These are phyloP conservation scores for Hyposmocoma kahamanoa DNA, from an alignment of 1,140 invertebrate genomes.

Conservation along the genomic window DNA sequence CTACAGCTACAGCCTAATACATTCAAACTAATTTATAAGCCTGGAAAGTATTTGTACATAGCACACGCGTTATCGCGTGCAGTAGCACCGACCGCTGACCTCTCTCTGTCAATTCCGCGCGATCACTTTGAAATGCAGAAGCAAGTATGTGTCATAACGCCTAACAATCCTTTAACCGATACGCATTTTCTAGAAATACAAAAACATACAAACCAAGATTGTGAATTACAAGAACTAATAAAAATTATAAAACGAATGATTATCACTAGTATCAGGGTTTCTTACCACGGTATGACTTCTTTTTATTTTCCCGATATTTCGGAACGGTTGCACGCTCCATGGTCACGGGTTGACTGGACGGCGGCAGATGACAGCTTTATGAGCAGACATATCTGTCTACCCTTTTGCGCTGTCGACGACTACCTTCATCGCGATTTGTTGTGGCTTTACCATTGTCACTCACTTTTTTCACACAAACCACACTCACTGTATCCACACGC, in stretches of 20 bases:
- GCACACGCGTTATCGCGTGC: slow-evolving; percentile 9
- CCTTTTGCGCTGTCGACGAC: neutral
- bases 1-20: slow-evolving; percentile 8
- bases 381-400: neutral
- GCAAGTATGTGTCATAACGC: neutral
- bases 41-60: slow-evolving; percentile 12
- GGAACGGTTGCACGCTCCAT: too few relatives aligned
- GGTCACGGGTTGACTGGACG: too few relatives aligned
- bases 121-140: neutral
- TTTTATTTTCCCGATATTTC: too few relatives aligned
- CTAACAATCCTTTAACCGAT: neutral
- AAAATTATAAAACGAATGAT: neutral
- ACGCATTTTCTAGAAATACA: slow-evolving; percentile 3
- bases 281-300: too few relatives aligned
- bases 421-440: too few relatives aligned
- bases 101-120: neutral
- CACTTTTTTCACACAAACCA: too few relatives aligned
- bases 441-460: too few relatives aligned
- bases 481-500: too few relatives aligned
- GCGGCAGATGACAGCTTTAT: neutral
- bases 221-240: neutral
- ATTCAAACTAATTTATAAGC: slow-evolving; percentile 9
- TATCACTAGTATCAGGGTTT: too few relatives aligned
- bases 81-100: neutral
- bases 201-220: neutral